A percentile compares a stretch with the other conserved stretches of the same genome.
These are phyloP conservation scores for Urocyon cinereoargenteus DNA, from an alignment of 2,797 vertebrate species.

Conservation along the genomic window DNA sequence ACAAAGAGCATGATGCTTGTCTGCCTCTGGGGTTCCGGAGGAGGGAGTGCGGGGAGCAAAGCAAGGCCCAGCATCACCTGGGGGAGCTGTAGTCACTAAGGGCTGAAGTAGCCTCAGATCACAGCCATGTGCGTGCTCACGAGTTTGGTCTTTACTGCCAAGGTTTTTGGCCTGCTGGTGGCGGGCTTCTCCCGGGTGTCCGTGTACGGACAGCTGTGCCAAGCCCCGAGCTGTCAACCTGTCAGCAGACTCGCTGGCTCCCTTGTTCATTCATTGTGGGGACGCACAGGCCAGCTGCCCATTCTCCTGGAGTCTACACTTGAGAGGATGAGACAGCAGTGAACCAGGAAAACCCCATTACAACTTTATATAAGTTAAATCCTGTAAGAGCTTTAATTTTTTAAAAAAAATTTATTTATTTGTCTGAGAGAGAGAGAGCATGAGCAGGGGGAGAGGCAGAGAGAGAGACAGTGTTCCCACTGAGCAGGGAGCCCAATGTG, in stretches of 20 bases:
- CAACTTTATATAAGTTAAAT: not conserved
- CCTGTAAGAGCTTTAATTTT: not conserved
- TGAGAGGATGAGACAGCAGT: not conserved
- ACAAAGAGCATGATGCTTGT: not conserved
- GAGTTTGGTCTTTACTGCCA: not conserved
- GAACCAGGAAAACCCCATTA: not conserved
- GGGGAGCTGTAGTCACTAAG: not conserved
- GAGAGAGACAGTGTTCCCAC: too few relatives aligned
- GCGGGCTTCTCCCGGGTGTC: rapidly evolving
- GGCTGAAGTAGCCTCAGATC: not conserved
- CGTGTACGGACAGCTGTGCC: rapidly evolving
- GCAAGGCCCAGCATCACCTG: rapidly evolving
- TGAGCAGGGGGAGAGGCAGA: too few relatives aligned
- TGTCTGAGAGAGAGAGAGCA: too few relatives aligned
- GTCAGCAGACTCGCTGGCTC: rapidly evolving
- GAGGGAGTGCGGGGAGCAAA: rapidly evolving
- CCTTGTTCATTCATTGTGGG: rapidly evolving
- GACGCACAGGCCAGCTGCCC: not conserved
- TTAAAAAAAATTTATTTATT: not conserved
- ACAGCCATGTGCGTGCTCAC: rapidly evolving
- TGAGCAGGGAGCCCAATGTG: too few relatives aligned
- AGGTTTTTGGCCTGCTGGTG: rapidly evolving
- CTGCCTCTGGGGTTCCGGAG: not conserved
- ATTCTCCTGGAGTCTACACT: not conserved
- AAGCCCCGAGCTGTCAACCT: rapidly evolving